Evolutionary conservation across 2,888 invertebrate species (phyloP).

Genomic region (Acleris literana): DNA sequence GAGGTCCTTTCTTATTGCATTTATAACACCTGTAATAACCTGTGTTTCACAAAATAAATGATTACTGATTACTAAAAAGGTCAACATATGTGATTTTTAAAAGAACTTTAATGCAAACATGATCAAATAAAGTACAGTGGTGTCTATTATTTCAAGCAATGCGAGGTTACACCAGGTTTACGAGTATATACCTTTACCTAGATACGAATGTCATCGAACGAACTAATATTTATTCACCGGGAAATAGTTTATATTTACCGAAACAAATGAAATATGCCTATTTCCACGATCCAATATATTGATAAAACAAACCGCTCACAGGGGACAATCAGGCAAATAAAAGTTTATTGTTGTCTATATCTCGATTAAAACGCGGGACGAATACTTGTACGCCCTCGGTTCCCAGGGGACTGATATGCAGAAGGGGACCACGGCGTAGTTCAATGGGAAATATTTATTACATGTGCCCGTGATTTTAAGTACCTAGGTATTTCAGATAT

Average conservation of each 20-base stretch:
- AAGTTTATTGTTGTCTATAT: conserved; percentile 33
- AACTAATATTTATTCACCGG: neutral
- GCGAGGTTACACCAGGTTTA: no score
- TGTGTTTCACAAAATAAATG: no score
- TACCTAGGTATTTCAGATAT: no score
- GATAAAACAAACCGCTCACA: conserved; percentile 6
- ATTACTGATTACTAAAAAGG: no score
- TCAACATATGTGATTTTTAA: no score
- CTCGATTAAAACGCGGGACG: conserved; percentile 33
- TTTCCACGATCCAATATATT: conserved; percentile 20
- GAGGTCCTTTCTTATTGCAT: no score
- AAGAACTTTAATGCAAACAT: no score
- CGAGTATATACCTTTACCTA: no score
- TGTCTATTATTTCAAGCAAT: no score
- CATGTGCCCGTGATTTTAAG: neutral
- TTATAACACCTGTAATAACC: no score
- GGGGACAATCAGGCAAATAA: conserved; percentile 32
- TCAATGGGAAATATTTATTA: neutral
- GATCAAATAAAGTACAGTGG: no score
- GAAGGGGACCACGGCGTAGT: conserved; percentile 1
- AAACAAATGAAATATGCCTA: neutral
- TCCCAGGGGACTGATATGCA: neutral
- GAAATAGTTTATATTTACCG: neutral
- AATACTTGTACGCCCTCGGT: neutral
- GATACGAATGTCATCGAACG: no score